Base-by-base conservation (phyloP, 2,113 vertebrate genomes). In the Dasyprocta punctata region DNA sequence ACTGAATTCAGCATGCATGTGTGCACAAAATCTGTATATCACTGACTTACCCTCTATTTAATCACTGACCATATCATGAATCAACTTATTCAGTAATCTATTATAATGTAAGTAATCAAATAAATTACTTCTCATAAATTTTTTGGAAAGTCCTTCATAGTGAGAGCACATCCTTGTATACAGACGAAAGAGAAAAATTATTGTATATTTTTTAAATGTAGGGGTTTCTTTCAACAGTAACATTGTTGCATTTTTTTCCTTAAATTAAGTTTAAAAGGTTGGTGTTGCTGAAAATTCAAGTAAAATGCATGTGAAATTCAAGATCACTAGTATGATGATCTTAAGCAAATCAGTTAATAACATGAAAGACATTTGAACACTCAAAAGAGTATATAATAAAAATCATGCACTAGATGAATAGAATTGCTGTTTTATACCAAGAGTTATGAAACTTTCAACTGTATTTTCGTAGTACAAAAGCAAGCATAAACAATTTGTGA, bases 331-430 rank as follows among this genome's bases (percentile, higher is more conserved):
- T 60, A 95, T 24, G 82, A n/a, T 91, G 38, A 77, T 95, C 54
- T 87, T 69, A 67, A 26, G 13, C 33, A 90, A 84, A 67, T 63
- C 14, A 95, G 69, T 84, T 92, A 97, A 65, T 73, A 94, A 89
- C 28, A 63, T 38, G 13, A 19, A 85, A 84, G 41, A 84, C 28
- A 26, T 36, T 36, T 83, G 83, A 84, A 69, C 7, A 58, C 5
- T 54, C 86, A 82, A 7, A 22, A 75, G 54, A 95, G 7, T 36
- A 81, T 60, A 63, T 90, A 65, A 78, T 41, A 92, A 93, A 78
- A 78, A 91, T 65, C 24, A 83, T 41, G 86, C 52, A 92, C 16
- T 69, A 89, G 36, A 4, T 85, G 92, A 73, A 71, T 26, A 47
- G 44, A 14, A 71, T 86, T 89, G 8, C 28, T 13, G 0, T 49